Evolutionary conservation across 2,888 invertebrate genomes (phyloP).

Genomic region (Drosophila meridiana): DNA sequence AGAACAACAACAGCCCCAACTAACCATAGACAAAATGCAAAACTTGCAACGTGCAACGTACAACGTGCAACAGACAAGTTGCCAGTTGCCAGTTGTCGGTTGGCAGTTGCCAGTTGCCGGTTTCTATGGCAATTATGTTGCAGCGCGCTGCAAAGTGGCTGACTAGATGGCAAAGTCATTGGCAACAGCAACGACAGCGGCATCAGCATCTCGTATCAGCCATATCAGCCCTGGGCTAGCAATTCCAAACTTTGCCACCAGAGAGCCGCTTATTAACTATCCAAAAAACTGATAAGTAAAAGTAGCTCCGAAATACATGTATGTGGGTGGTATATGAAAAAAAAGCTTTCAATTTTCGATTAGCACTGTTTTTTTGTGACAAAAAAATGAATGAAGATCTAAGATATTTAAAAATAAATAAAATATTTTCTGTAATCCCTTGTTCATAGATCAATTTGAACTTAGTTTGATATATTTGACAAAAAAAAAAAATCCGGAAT

Average conservation of each 20-base stretch:
- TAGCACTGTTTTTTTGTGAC: too few relatives aligned
- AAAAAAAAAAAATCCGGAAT: too few relatives aligned
- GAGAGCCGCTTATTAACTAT: slow-evolving; percentile 18
- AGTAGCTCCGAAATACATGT: not conserved
- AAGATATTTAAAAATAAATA: not conserved
- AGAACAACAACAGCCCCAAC: slow-evolving; percentile 60
- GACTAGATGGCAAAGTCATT: slow-evolving; percentile 44
- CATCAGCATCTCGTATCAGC: slow-evolving; percentile 39
- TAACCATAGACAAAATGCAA: slow-evolving; percentile 54
- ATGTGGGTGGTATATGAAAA: not conserved
- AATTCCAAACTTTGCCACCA: slow-evolving; percentile 14
- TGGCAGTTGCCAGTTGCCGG: slow-evolving; percentile 20
- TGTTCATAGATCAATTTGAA: too few relatives aligned
- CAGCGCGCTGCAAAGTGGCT: slow-evolving; percentile 58
- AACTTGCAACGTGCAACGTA: slow-evolving; percentile 28
- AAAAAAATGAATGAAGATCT: too few relatives aligned
- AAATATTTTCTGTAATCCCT: too few relatives aligned
- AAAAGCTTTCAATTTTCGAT: not conserved
- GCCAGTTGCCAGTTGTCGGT: slow-evolving; percentile 4
- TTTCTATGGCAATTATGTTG: slow-evolving; percentile 68
- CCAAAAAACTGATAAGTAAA: not conserved
- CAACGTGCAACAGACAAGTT: slow-evolving; percentile 10
- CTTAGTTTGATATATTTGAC: too few relatives aligned
- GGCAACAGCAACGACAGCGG: slow-evolving; percentile 48
- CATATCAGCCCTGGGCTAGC: slow-evolving; percentile 33